A percentile compares a stretch with the other conserved stretches of the same genome.
These are phyloP conservation scores for Graptemys geographica DNA, from an alignment of 2,797 vertebrate genomes.

Conservation along the genomic window DNA sequence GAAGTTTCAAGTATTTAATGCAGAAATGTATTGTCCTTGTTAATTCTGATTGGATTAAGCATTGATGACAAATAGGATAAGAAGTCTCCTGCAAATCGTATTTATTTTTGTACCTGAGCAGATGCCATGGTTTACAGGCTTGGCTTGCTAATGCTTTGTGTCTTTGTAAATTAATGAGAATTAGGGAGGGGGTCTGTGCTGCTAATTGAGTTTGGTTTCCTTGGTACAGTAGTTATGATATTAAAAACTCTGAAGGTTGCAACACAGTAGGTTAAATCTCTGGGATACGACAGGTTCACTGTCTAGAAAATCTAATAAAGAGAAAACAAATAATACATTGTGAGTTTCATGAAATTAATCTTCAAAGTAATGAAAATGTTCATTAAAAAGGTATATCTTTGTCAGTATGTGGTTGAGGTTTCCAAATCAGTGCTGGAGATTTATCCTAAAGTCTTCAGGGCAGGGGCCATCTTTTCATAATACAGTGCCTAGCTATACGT, in stretches of 20 bases:
- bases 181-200: slow-evolving; percentile 27
- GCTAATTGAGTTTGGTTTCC: neutral
- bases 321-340: neutral
- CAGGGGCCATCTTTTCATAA: neutral
- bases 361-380: neutral
- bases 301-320: neutral
- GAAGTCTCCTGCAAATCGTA: slow-evolving; percentile 35
- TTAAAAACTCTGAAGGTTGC: neutral
- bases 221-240: neutral
- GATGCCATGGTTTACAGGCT: slow-evolving; percentile 71
- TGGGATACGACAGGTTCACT: fast-evolving
- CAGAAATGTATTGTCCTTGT: neutral
- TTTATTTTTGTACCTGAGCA: slow-evolving; percentile 77
- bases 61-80: slow-evolving; percentile 66
- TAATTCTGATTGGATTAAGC: slow-evolving; percentile 64
- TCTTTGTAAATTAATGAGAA: slow-evolving; percentile 44
- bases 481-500: fast-evolving
- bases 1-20: neutral
- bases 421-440: neutral
- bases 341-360: neutral
- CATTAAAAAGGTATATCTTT: neutral
- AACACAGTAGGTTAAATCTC: neutral
- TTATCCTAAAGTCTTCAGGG: neutral
- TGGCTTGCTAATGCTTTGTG: slow-evolving; percentile 66
- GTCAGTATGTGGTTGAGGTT: neutral